Evolutionary conservation across 1,140 invertebrate genomes (phyloP).

Genomic region (fruit fly (Drosophila melanogaster)): Release_6_plus_ISO1_MT NT_033777.3:24306501-24307000

Average conservation of each 20-base stretch:
- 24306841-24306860: constrained; percentile 85
- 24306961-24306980: constrained; percentile 15
- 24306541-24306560: constrained; percentile 91
- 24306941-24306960: constrained; percentile 19
- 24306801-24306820: constrained; percentile 69
- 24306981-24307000: not conserved
- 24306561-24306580: constrained; percentile 91
- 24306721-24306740: constrained; percentile 88
- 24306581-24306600: constrained; percentile 93
- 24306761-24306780: constrained; percentile 89
- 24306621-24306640: constrained; percentile 91
- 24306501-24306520: constrained; percentile 91
- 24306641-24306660: constrained; percentile 93
- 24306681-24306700: constrained; percentile 87
- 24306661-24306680: constrained; percentile 91
- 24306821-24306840: constrained; percentile 80
- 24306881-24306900: constrained; percentile 85
- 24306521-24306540: constrained; percentile 92
- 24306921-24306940: constrained; percentile 32
- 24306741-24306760: constrained; percentile 87
- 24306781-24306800: constrained; percentile 87
- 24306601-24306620: constrained; percentile 92
- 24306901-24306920: constrained; percentile 12
- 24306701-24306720: constrained; percentile 86
- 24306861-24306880: constrained; percentile 88